Percentiles rank a stretch among this genome's conserved stretches.
Conservation (phyloP, 2,797 vertebrate genomes). For the Carduelis carduelis region DNA sequence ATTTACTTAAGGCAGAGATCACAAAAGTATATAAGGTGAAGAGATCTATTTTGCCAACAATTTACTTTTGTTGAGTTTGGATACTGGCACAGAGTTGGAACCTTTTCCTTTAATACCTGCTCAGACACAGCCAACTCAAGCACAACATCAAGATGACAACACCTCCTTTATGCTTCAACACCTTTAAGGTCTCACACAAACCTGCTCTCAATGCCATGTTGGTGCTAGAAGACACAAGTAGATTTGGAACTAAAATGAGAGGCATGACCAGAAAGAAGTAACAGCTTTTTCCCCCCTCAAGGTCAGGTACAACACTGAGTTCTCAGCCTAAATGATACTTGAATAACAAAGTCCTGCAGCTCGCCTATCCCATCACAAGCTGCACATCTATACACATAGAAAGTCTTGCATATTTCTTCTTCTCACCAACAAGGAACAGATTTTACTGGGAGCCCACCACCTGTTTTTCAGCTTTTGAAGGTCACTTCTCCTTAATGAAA, state of each 20-base stretch:
- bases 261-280: not conserved
- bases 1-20: not conserved
- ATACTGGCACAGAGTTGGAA: not conserved
- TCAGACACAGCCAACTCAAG: not conserved
- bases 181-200: not conserved
- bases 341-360: not conserved
- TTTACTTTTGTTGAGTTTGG: not conserved
- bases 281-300: not conserved
- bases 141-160: not conserved
- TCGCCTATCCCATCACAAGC: rapidly evolving
- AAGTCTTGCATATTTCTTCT: not conserved
- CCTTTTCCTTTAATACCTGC: not conserved
- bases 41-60: not conserved
- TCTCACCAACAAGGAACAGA: not conserved
- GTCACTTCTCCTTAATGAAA: not conserved
- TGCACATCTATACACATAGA: not conserved
- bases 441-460: not conserved
- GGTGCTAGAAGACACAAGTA: not conserved
- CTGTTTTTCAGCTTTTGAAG: not conserved
- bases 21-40: not conserved
- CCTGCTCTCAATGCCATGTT: not conserved
- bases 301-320: not conserved
- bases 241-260: not conserved
- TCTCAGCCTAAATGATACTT: not conserved
- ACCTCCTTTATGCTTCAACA: not conserved